These are phyloP conservation scores for Conops quadrifasciatus DNA, from an alignment of 2,888 invertebrate species.

Conservation along the genomic window DNA sequence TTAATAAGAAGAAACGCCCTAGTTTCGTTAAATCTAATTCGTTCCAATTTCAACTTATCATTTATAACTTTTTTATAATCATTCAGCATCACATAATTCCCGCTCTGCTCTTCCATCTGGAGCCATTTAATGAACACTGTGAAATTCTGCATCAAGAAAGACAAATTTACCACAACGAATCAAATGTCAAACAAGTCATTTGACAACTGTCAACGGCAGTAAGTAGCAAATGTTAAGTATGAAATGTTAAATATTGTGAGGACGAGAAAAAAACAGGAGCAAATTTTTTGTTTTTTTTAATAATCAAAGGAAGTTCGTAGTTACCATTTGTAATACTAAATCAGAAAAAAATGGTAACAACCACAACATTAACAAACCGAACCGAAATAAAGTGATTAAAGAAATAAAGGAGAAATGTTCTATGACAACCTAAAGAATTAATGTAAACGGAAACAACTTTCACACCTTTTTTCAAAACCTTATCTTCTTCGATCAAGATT, in stretches of 20 bases:
- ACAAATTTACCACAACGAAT: constrained; percentile 32
- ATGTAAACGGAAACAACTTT: constrained; percentile 15
- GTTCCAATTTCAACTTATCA: too few relatives aligned
- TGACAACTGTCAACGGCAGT: constrained; percentile 25
- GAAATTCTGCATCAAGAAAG: constrained; percentile 22
- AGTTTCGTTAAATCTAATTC: too few relatives aligned
- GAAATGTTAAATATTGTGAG: background rate
- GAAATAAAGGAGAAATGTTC: background rate
- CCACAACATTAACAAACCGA: background rate
- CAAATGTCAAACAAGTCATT: constrained; percentile 23
- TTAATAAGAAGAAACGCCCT: too few relatives aligned
- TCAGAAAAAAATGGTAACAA: background rate
- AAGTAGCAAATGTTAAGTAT: constrained; percentile 16
- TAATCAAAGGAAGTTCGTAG: background rate
- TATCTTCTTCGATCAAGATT: background rate
- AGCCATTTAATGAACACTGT: constrained; percentile 17
- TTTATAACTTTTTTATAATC: too few relatives aligned
- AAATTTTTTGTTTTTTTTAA: background rate
- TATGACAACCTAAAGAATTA: background rate
- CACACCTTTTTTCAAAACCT: constrained; percentile 8
- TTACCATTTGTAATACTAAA: too few relatives aligned
- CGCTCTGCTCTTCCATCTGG: background rate
- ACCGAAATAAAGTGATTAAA: too few relatives aligned
- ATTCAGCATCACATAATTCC: background rate
- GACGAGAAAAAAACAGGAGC: background rate